Evolutionary conservation across 2,113 vertebrate genomes (phyloP), one percentile per base, ranked within the genome.

Genomic region (Petromus typicus): DNA sequence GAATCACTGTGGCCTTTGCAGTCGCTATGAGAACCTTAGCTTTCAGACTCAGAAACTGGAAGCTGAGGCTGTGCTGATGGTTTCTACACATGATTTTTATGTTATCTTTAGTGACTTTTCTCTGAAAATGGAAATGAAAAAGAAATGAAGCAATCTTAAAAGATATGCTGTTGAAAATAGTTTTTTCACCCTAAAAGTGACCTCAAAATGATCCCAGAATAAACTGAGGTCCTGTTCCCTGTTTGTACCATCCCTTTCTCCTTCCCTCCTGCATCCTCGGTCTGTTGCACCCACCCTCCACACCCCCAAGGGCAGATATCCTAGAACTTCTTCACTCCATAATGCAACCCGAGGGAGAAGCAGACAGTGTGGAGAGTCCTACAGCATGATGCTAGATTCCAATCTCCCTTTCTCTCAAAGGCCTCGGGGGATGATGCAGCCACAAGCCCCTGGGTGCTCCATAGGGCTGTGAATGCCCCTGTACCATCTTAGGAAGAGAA

Each of bases 301-400:
- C 54, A 57, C 56, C 14, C 54, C 14, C 14, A 16, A 56, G 54
- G 54, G 14, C 54, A 11, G 54, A 56, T 13, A 51, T 10, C 48
- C 48, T 5, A 73, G 22, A 73, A 73, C 12, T 57, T 51, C 81
- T 59, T 23, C 11, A 5, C 11, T 16, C 23, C 83, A 45, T 54
- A 7, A 61, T n/a, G 54, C 37, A 81, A 45, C 64, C 13, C n/a
- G 40, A 45, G 40, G 16, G 34, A 0, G 22, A 66, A 83, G 66
- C 43, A 69, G 63, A 30, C 20, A 3, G 2, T 1, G 4, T 14
- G 25, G 37, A 57, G 54, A n/a, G 27, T 14, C 67, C 32, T 30
- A 0, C 0, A 13, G 73, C 17, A 10, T 5, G 10, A 12, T 64
- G 32, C 64, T 1, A 32, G 30, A 5, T 18, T 14, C n/a, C 0